Percentiles rank a stretch among this genome's conserved stretches.
phyloP scores from a whole-genome alignment of 2,888 invertebrate genomes.

The Mesorhabditis spiculigera region DNA sequence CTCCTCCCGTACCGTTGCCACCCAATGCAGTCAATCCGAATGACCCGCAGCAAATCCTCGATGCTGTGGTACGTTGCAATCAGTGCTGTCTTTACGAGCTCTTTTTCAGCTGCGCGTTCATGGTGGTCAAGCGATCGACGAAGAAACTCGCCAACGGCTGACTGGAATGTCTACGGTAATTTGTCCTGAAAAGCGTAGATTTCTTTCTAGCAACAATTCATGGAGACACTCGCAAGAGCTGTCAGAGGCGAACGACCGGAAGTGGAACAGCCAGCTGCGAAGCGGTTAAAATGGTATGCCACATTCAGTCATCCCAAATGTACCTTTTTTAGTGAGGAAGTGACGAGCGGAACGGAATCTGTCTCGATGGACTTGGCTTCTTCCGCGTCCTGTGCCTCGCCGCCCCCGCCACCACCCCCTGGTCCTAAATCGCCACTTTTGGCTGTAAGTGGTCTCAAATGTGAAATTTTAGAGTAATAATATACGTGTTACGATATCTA shows the following conservation, averaged over 20 bases:
- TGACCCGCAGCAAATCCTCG: neutral
- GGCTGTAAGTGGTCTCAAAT: neutral
- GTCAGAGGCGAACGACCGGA: constrained; percentile 3
- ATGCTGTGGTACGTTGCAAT: neutral
- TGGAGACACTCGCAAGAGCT: neutral
- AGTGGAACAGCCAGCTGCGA: neutral
- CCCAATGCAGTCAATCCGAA: neutral
- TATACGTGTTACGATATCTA: neutral
- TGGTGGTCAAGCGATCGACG: neutral
- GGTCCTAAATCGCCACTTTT: neutral
- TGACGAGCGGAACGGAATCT: neutral
- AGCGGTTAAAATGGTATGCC: neutral
- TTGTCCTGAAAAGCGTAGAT: neutral
- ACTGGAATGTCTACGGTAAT: neutral
- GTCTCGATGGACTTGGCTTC: constrained; percentile 5
- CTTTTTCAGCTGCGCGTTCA: neutral
- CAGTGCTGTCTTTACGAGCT: neutral
- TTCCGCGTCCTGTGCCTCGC: neutral
- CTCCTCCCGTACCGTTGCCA: neutral
- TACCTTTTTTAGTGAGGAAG: neutral
- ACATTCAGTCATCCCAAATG: too few relatives aligned
- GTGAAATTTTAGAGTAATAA: neutral
- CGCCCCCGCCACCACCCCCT: neutral
- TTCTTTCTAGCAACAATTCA: neutral
- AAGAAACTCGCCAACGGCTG: neutral